Evolutionary conservation across 2,888 invertebrate species (phyloP), one percentile per base, ranked within the genome.

Genomic region (Zygaena filipendulae): DNA sequence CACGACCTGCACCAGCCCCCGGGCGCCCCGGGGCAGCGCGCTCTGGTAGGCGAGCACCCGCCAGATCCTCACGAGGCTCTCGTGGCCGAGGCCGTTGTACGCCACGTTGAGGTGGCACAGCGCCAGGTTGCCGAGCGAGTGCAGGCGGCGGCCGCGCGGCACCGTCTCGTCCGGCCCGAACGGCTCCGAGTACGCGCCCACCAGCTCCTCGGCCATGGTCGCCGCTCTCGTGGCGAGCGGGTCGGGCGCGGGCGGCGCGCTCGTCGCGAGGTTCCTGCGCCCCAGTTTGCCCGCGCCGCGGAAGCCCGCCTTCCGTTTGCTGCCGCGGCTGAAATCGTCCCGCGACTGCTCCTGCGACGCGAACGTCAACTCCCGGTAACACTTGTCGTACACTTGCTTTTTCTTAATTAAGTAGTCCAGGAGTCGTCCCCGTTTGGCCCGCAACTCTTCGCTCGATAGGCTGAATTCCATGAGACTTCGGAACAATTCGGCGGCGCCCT

Each of bases 31-130:
- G 3, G 10, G 21, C 25, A 29, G 10, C 25, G 25, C 21, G 11
- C 23, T 31, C 33, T 52, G 52, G 13, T 39, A 29, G 5, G 11
- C 23, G 38, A 49, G 30, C 27, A 44, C 45, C 5, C 28, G 33
- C 11, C 11, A 13, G 31, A 53, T 36, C 27, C 22, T 30, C 28
- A 8, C 24, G 14, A 36, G 32, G 18, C 35, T 42, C 18, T 8
- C 3, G 29, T 32, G 38, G 4, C 41, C 37, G 13, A 54, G 35
- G n/a, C 34, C 10, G 33, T 54, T 54, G 36, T 45, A 40, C 26
- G 45, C 38, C 20, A 53, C 26, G 30, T 46, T 49, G 24, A 53
- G 35, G 20, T 26, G 45, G 25, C 41, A 34, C 21, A 53, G 42
- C 9, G 21, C 14, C 22, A 33, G 11, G 36, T 53, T 52, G 3